A percentile compares a stretch with the other conserved stretches of the same genome.
phyloP scores from a whole-genome alignment of 2,113 vertebrate genomes.

The Petroica traversi region DNA sequence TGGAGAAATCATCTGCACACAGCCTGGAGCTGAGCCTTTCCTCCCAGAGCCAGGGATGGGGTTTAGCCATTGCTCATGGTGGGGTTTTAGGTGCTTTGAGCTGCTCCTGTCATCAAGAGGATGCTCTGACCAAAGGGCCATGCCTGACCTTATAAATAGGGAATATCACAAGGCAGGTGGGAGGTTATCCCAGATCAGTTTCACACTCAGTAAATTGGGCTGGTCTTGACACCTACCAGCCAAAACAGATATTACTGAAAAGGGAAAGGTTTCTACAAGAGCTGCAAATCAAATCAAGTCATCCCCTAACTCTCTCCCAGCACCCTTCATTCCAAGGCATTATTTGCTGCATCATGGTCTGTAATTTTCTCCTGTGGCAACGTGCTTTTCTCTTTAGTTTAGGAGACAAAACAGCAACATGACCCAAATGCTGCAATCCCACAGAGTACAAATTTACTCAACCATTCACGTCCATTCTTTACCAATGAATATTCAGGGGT shows the following conservation, averaged over 20 bases:
- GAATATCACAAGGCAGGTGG: background rate
- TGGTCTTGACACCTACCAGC: background rate
- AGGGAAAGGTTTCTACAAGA: background rate
- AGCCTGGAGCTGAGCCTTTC: background rate
- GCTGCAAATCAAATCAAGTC: background rate
- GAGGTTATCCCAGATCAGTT: background rate
- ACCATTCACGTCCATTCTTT: background rate
- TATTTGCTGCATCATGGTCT: background rate
- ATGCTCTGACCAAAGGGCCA: background rate
- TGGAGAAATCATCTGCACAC: background rate
- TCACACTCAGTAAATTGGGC: background rate
- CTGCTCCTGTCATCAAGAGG: background rate
- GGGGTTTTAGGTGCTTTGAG: background rate
- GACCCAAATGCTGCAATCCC: background rate
- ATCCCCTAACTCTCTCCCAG: background rate
- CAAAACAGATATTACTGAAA: background rate
- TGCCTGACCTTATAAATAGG: background rate
- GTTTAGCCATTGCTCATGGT: accelerated
- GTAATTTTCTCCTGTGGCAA: background rate
- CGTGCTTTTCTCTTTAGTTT: background rate
- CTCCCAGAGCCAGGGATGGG: background rate
- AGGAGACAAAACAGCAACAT: background rate
- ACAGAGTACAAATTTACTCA: background rate
- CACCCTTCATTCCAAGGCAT: background rate
- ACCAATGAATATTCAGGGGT: background rate